These are phyloP conservation scores for Synanthedon tipuliformis DNA, from an alignment of 2,888 invertebrate species.

Conservation along the genomic window DNA sequence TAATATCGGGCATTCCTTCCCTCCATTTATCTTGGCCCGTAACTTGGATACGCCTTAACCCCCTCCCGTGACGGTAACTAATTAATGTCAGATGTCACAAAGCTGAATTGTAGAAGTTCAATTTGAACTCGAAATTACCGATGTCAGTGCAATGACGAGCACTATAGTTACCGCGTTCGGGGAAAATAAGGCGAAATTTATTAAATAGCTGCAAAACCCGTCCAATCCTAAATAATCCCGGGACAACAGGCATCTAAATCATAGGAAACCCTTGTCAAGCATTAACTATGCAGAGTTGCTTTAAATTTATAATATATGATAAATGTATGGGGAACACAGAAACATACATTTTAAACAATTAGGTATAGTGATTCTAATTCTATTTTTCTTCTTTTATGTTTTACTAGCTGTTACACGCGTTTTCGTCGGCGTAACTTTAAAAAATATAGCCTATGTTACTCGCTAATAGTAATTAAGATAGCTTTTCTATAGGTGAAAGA, in stretches of 20 bases:
- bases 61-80: not conserved
- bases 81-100: not conserved
- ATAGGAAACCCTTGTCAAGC: not conserved
- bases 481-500: too few species aligned
- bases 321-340: too few species aligned
- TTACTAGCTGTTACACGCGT: too few species aligned
- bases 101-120: not conserved
- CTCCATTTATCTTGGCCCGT: conserved; percentile 27
- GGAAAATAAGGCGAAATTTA: not conserved
- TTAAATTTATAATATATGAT: too few species aligned
- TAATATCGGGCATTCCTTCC: conserved; percentile 22
- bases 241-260: not conserved
- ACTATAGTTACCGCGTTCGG: not conserved
- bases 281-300: not conserved
- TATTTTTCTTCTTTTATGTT: too few species aligned
- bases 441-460: too few species aligned
- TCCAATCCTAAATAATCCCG: not conserved
- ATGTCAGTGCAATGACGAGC: not conserved
- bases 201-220: not conserved
- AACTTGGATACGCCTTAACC: not conserved
- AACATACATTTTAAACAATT: too few species aligned
- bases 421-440: too few species aligned
- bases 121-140: not conserved
- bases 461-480: too few species aligned
- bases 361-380: too few species aligned